phyloP scores from a whole-genome alignment of 2,888 invertebrate species.

The Troides aeacus region DNA sequence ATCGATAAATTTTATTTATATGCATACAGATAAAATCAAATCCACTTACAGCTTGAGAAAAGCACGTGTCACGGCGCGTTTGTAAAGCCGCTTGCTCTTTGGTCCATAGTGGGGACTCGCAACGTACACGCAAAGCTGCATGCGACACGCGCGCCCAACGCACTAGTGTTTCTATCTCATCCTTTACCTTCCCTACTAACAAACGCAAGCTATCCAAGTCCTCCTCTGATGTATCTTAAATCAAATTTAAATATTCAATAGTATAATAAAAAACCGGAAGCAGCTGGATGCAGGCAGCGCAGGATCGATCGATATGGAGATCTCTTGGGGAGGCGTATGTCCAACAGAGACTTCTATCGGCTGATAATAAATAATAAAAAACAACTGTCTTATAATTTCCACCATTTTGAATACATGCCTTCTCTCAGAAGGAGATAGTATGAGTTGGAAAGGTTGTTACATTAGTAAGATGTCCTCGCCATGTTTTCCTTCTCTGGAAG shows the following conservation, averaged over 20 bases:
- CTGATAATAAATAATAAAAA: not conserved
- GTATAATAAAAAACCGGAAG: not conserved
- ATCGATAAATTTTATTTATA: too few species aligned
- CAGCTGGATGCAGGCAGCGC: too few species aligned
- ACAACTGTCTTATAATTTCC: too few species aligned
- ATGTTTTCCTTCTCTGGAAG: too few species aligned
- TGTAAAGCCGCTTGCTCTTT: constrained; percentile 86
- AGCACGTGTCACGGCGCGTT: constrained; percentile 90
- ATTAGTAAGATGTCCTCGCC: too few species aligned
- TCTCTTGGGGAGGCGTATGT: too few species aligned
- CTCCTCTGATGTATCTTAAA: constrained; percentile 42
- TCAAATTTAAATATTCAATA: not conserved
- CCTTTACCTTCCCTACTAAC: constrained; percentile 88
- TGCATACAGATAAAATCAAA: not conserved
- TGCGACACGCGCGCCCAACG: constrained; percentile 84
- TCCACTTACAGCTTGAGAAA: constrained; percentile 91
- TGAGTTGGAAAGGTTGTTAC: too few species aligned
- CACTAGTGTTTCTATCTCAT: constrained; percentile 85
- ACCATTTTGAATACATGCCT: too few species aligned
- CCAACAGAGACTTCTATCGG: too few species aligned
- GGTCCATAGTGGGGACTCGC: constrained; percentile 87
- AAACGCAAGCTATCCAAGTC: constrained; percentile 85
- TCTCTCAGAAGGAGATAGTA: too few species aligned
- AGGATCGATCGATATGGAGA: too few species aligned
- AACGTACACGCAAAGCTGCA: constrained; percentile 89